These are phyloP conservation scores for Yasuhikotakia modesta DNA, from an alignment of 2,797 vertebrate species.

Conservation along the genomic window DNA sequence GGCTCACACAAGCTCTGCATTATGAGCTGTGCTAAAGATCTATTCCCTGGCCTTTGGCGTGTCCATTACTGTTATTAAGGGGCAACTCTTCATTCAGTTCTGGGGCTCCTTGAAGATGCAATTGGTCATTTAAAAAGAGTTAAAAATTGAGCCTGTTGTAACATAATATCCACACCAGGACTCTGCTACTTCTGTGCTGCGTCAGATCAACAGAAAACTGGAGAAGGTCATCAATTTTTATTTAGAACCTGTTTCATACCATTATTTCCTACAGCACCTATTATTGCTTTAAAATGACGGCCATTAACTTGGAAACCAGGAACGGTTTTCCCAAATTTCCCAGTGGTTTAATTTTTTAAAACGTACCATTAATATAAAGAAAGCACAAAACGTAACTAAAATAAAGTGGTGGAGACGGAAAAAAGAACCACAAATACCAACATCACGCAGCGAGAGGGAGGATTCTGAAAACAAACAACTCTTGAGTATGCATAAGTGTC, in stretches of 20 bases:
- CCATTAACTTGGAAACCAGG: constrained; percentile 61
- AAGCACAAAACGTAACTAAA: constrained; percentile 53
- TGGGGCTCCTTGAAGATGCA: constrained; percentile 62
- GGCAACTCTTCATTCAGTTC: constrained; percentile 50
- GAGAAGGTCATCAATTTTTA: constrained; percentile 71
- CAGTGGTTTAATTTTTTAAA: constrained; percentile 66
- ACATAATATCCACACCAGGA: constrained; percentile 69
- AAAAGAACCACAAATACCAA: constrained; percentile 53
- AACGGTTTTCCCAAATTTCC: constrained; percentile 65
- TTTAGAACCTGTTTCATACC: constrained; percentile 62
- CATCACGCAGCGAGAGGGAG: constrained; percentile 59
- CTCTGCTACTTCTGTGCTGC: constrained; percentile 58
- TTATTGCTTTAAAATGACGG: constrained; percentile 70
- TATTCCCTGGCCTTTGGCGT: constrained; percentile 62
- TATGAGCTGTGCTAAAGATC: constrained; percentile 49
- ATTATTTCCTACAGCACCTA: constrained; percentile 68
- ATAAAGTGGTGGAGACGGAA: not conserved
- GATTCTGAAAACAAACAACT: constrained; percentile 72
- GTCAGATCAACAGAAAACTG: constrained; percentile 55
- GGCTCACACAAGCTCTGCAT: constrained; percentile 61
- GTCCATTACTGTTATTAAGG: constrained; percentile 61
- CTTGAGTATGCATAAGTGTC: constrained; percentile 82
- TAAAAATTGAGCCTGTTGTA: constrained; percentile 63
- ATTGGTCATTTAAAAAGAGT: constrained; percentile 64
- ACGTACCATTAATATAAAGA: constrained; percentile 62